Evolutionary conservation across 2,797 vertebrate genomes (phyloP), one percentile per base, ranked within the genome.

Genomic region (Xenops minutus): DNA sequence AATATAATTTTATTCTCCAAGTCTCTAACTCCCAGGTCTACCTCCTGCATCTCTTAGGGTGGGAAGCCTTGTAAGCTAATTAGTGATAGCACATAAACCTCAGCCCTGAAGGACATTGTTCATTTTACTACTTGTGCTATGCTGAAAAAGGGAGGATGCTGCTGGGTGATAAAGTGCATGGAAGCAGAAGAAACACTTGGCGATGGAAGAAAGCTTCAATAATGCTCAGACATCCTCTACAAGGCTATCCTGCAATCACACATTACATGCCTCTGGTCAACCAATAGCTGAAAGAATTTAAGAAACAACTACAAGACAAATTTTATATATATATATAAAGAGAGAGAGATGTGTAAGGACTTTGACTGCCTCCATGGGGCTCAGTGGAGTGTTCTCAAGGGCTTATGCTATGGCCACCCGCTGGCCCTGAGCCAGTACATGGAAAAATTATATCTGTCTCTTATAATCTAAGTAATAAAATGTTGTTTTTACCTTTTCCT

Each of bases 71-170:
- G 85, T 92, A 3, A 96, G 74, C 77, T 96, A 97, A 96, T 96
- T 96, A 97, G 75, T 43, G 46, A 82, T 84, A 91, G n/a, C 32
- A 89, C 54, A 92, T 89, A 95, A 96, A 48, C 77, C 77, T 90
- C 63, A 66, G 43, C 67, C 68, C 77, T 93, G 69, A 95, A 92
- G 75, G 79, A 49, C 20, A 55, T 68, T 88, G 46, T 55, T 93
- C 63, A 59, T 90, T 94, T 94, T 89, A 92, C 93, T 90, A 77
- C 52, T 94, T 75, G 59, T 66, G 43, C 39, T 91, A 1, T 72
- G 51, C 52, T 85, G 74, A 82, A 72, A 90, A 90, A 74, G 63
- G 69, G 71, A 85, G 52, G 89, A 92, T 74, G 55, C 6, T 93
- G 36, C 29, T 89, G 59, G 75, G 66, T 71, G 30, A 85, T 82